phyloP scores from a whole-genome alignment of 2,888 invertebrate species.

The Rhamphomyia laevipes region DNA sequence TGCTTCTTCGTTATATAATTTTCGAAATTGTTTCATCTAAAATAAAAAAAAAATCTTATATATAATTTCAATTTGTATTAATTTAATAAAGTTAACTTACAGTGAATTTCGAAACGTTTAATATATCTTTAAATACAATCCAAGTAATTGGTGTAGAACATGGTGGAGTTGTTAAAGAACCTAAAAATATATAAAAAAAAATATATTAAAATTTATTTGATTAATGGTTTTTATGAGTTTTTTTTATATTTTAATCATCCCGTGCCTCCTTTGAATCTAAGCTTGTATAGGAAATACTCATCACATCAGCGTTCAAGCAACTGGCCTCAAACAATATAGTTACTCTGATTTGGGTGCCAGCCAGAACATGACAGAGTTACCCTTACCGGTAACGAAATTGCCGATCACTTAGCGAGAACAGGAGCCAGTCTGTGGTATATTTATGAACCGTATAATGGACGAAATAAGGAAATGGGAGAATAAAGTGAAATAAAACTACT shows the following conservation, averaged over 20 bases:
- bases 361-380: no score
- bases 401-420: no score
- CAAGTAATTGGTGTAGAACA: conserved; percentile 61
- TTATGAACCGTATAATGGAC: no score
- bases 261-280: no score
- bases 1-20: conserved; percentile 18
- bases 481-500: no score
- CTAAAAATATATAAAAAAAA: conserved; percentile 23
- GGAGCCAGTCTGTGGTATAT: no score
- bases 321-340: no score
- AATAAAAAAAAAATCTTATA: background rate
- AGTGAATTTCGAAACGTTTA: conserved; percentile 35
- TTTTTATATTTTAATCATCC: background rate
- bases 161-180: conserved; percentile 62
- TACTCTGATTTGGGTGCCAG: no score
- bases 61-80: background rate
- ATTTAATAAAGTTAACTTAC: conserved; percentile 14
- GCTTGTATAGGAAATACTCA: no score
- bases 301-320: no score
- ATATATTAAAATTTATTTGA: background rate
- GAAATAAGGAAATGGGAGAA: no score
- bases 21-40: conserved; percentile 26
- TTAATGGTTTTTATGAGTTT: background rate
- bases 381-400: no score
- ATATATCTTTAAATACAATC: conserved; percentile 50